Evolutionary conservation across 2,888 invertebrate species (phyloP), one percentile per base, ranked within the genome.

Genomic region (Torymus auratus): DNA sequence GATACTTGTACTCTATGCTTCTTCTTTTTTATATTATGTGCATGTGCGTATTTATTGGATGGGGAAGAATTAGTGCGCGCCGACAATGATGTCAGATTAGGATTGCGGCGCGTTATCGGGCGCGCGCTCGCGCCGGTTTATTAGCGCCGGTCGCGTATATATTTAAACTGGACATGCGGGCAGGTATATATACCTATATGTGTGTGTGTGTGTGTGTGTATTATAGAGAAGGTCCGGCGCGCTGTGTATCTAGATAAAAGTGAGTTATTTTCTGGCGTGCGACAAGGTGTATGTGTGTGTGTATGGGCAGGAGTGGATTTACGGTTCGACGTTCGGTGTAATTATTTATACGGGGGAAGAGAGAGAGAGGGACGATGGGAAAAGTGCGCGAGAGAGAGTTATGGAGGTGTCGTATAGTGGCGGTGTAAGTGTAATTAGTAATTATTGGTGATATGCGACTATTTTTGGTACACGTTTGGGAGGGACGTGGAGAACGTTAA

Each of bases 161-260:
- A 10, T 41, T 7, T 41, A 41, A 41, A 41, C 7, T 7, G 41
- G 41, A 41, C 7, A 28, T 28, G 28, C 28, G 28, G 28, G 41
- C 7, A 7, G 41, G 41, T 41, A 41, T 41, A 41, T 5, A 10
- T 41, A 7, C 20, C n/a, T 28, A 28, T 28, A 28, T 7, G 3
- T 28, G 28, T 4, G 28, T 28, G 7, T 28, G 3, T 28, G 28
- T 28, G 28, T 28, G 41, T 41, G 71, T 28, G 71, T 71, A 65
- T 65, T 73, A 65, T 56, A n/a, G 61, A 17, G 7, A 14, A 14
- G 23, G 52, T 41, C 41, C 28, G 17, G 65, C 64, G 73, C 64
- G 15, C 10, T 2, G 5, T 14, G 52, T 73, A 64, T 73, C 73
- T 65, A 41, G 73, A 65, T 56, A 56, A 56, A 65, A 56, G 62